Evolutionary conservation across 2,113 vertebrate genomes (phyloP).

Genomic region (Axis porcinus): DNA sequence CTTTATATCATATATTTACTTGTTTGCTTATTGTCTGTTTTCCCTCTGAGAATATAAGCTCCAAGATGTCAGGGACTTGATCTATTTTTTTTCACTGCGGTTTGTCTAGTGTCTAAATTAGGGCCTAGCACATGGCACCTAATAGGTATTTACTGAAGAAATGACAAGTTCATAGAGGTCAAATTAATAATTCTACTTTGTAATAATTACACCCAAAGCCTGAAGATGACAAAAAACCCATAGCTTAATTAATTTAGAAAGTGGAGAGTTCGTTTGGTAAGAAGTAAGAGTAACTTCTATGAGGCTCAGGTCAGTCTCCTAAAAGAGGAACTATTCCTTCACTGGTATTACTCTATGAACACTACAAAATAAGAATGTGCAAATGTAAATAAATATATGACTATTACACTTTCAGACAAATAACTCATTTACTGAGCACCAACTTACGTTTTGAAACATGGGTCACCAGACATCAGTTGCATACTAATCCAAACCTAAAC

Average conservation of each 20-base stretch:
- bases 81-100: neutral
- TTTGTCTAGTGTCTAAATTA: neutral
- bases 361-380: neutral
- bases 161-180: neutral
- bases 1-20: neutral
- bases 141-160: neutral
- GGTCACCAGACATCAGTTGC: slow-evolving; percentile 97
- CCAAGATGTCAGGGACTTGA: neutral
- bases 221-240: neutral
- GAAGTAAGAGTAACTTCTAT: neutral
- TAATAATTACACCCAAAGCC: neutral
- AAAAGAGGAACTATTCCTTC: neutral
- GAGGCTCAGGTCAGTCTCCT: neutral
- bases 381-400: neutral
- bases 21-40: neutral
- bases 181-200: neutral
- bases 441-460: slow-evolving; percentile 98
- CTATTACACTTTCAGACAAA: neutral
- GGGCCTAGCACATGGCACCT: neutral
- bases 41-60: neutral
- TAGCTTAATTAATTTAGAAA: neutral
- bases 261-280: neutral
- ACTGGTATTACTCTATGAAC: neutral
- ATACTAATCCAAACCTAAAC: slow-evolving; percentile 93
- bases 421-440: neutral